phyloP scores from a whole-genome alignment of 2,888 invertebrate species.

The Diaprepes abbreviatus region DNA sequence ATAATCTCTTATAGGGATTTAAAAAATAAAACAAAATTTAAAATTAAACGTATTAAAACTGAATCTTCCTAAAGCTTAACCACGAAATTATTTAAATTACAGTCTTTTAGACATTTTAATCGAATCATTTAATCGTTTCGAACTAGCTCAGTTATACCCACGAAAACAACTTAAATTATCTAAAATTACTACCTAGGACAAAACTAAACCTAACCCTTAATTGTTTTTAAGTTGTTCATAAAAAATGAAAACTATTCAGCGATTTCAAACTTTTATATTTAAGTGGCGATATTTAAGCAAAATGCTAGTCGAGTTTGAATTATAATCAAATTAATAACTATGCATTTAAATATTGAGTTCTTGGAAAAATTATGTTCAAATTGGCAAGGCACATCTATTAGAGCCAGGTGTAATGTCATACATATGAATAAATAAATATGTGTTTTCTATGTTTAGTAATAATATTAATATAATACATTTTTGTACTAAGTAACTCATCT shows the following conservation, averaged over 20 bases:
- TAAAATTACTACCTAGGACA: constrained; percentile 31
- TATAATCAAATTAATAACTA: constrained; percentile 32
- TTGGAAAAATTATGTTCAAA: constrained; percentile 12
- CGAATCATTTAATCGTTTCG: constrained; percentile 34
- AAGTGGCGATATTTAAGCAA: constrained; percentile 34
- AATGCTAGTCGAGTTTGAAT: constrained; percentile 27
- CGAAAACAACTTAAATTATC: constrained; percentile 40
- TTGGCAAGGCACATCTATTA: not conserved
- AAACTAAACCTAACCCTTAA: constrained; percentile 5
- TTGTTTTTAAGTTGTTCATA: constrained; percentile 8
- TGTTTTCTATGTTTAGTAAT: too few species aligned
- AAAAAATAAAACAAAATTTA: constrained; percentile 3
- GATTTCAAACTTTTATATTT: constrained; percentile 24
- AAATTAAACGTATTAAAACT: not conserved
- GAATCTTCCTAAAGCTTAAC: constrained; percentile 6
- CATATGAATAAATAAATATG: too few species aligned
- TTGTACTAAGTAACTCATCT: too few species aligned
- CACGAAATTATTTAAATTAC: constrained; percentile 44
- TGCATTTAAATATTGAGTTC: constrained; percentile 18
- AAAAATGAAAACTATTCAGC: constrained; percentile 11
- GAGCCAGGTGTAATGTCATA: too few species aligned
- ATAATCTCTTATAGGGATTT: too few species aligned
- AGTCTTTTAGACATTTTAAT: constrained; percentile 38
- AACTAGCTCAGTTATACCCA: constrained; percentile 17
- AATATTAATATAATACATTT: too few species aligned